Evolutionary conservation across 1,140 invertebrate species (phyloP), one percentile per base, ranked within the genome.

Genomic region (Zophobas atratus): DNA sequence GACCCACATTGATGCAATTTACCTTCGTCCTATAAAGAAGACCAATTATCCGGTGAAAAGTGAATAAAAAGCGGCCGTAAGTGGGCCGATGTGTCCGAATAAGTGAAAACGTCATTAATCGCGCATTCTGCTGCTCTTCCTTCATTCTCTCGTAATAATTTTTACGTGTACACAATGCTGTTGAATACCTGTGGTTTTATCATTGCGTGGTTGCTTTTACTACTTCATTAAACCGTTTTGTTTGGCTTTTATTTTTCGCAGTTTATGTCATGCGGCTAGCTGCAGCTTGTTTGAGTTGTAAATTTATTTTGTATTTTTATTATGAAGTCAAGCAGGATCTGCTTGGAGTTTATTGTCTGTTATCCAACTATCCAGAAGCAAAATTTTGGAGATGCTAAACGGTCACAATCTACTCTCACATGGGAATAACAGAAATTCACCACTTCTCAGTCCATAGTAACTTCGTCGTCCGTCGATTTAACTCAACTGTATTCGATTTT

Each of bases 191-290:
- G 75, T 20, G 75, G 75, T 76, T 76, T 76, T 76, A 76, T 70
- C 60, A 76, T 76, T 76, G 75, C 75, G 75, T 76, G 75, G 75
- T 76, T 41, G 75, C 75, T 70, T 76, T 76, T 67, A 76, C 75
- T 76, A 70, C 75, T 76, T 76, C 75, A 76, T 76, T 76, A 76
- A 76, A 49, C 49, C 36, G 75, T 73, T 73, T 55, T 76, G 75
- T 76, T 70, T 35, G 46, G 57, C 36, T 76, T 76, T 76, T 76
- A 70, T 76, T 70, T 76, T 76, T 60, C 33, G 51, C 55, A 60
- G 73, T 43, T 60, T 75, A 46, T 60, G 73, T 55, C 55, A 39
- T 67, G 57, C 73, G 55, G 39, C 41, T 75, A 75, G 57, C 55
- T 75, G 55, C 73, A 43, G 55, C 73, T 75, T 60, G 73, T 75